These are phyloP conservation scores for Sceliomorpha sp. DNA, from an alignment of 2,888 invertebrate genomes.

Conservation along the genomic window DNA sequence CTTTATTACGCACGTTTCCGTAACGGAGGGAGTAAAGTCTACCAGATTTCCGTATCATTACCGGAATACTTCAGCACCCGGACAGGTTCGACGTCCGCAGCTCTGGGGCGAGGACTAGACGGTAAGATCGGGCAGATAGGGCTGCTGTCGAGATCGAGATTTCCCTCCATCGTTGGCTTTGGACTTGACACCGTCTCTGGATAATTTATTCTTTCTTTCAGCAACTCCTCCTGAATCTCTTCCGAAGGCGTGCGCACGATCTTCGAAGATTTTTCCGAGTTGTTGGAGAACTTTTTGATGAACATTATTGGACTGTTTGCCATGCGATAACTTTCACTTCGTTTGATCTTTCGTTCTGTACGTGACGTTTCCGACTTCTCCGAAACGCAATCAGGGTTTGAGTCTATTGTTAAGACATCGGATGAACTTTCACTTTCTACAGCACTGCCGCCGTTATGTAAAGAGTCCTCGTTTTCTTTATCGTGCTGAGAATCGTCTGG, in stretches of 20 bases:
- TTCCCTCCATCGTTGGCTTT: constrained; percentile 64
- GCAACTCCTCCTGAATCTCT: constrained; percentile 80
- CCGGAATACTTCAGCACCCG: constrained; percentile 85
- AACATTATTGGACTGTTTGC: constrained; percentile 88
- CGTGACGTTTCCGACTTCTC: constrained; percentile 47
- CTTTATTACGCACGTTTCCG: not conserved
- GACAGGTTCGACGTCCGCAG: constrained; percentile 84
- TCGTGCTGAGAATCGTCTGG: constrained; percentile 25
- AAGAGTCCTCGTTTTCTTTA: constrained; percentile 26
- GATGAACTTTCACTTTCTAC: constrained; percentile 16
- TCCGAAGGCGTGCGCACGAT: constrained; percentile 76
- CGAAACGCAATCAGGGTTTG: constrained; percentile 2
- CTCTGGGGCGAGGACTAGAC: constrained; percentile 84
- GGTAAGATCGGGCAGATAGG: constrained; percentile 49
- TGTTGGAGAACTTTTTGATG: constrained; percentile 80
- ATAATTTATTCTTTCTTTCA: constrained; percentile 87
- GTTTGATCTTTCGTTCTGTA: constrained; percentile 83
- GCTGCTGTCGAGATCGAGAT: constrained; percentile 77
- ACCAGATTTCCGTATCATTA: constrained; percentile 90
- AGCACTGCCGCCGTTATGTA: constrained; percentile 24
- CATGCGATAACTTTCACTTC: constrained; percentile 91
- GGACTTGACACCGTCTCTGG: constrained; percentile 84
- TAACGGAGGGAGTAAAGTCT: constrained; percentile 61
- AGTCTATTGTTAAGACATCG: not conserved
- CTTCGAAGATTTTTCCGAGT: constrained; percentile 65